Base-by-base conservation (phyloP, 2,113 vertebrate species). In the Jacana jacana region DNA sequence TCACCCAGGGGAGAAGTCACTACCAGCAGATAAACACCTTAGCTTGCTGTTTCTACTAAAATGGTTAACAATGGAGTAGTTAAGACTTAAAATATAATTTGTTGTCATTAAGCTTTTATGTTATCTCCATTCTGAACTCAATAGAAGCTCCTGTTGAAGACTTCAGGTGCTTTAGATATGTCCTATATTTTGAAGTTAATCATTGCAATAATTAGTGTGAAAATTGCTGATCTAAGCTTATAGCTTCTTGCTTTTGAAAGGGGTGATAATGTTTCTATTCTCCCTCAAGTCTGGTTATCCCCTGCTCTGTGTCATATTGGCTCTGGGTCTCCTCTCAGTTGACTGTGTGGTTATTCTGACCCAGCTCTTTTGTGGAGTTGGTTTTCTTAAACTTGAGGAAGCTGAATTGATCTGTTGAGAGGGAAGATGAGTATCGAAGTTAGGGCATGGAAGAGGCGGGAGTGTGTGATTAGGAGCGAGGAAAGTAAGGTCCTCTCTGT, bases 31-130 rank as follows among this genome's bases (percentile, higher is more conserved):
- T 86, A 93, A 96, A 95, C 85, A 93, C 73, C 92, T 97, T 94
- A 96, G 89, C 94, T 96, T 93, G 92, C 88, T 94, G 44, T 93
- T 97, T 96, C 54, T 86, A 49, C 54, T 61, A 92, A 95, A 96
- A 92, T 3, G 37, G 58, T 92, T 93, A 96, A 91, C 92, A 91
- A 30, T 81, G 82, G 90, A 86, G 84, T 92, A 94, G 91, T 94
- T 96, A 94, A 96, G 65, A 91, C 58, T 81, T 88, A 84, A 93
- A 93, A 82, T 86, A 86, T 81, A 93, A 94, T 94, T 96, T 93
- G 76, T 93, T 87, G 72, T 71, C 92, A 81, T 95, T 94, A 93
- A 95, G 88, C 71, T 93, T 95, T 94, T 92, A 90, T 88, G 70
- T 96, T 91, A 79, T 72, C 58, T 83, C 81, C 65, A 83, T 80